Evolutionary conservation across 2,113 vertebrate genomes (phyloP).

Genomic region (Scortum barcoo): DNA sequence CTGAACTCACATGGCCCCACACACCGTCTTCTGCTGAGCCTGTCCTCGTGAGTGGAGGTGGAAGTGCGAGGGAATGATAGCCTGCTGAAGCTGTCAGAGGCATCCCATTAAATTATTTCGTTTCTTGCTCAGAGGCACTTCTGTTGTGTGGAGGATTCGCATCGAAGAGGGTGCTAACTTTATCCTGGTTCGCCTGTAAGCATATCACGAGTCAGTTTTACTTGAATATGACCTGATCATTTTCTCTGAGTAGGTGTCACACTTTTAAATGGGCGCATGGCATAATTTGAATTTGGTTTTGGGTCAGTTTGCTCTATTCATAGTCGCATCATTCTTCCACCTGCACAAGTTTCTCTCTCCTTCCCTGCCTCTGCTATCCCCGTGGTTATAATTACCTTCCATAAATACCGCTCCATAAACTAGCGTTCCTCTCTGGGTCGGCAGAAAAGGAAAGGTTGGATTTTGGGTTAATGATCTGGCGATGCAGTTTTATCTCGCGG

Average conservation of each 20-base stretch:
- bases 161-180: too few species aligned
- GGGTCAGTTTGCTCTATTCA: conserved; percentile 75
- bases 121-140: too few species aligned
- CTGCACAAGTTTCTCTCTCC: conserved; percentile 35
- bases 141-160: neutral
- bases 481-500: conserved; percentile 19
- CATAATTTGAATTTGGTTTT: conserved; percentile 63
- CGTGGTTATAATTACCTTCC: conserved; percentile 74
- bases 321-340: conserved; percentile 55
- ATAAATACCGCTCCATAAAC: conserved; percentile 73
- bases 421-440: conserved; percentile 43
- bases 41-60: neutral
- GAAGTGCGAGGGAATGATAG: neutral
- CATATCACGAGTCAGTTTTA: neutral
- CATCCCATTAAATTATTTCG: too few species aligned
- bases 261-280: conserved; percentile 61
- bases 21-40: neutral
- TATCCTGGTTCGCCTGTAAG: neutral
- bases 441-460: conserved; percentile 63
- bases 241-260: conserved; percentile 53
- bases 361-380: conserved; percentile 21
- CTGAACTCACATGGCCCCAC: conserved; percentile 22
- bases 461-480: conserved; percentile 78
- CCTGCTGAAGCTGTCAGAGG: neutral
- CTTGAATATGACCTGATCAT: conserved; percentile 24